Conservation (phyloP, 2,888 invertebrate genomes). For the Lacanobia wlatinum region DNA sequence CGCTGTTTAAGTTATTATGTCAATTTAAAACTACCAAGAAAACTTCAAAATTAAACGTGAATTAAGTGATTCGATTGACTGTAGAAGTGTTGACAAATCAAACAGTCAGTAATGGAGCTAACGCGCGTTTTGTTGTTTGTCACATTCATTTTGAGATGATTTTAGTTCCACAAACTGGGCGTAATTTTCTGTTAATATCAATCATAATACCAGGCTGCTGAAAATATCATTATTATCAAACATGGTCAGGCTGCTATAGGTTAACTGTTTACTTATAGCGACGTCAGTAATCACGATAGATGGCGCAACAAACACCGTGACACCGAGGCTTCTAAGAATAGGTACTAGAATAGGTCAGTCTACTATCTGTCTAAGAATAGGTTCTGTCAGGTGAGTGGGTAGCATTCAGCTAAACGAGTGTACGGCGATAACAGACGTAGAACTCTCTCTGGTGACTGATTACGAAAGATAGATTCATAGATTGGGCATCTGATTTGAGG, state of each 20-base stretch:
- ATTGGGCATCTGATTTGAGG: background rate
- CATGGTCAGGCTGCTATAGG: background rate
- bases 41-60: no score
- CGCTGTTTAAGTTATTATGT: no score
- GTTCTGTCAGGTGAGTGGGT: conserved; percentile 36
- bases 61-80: no score
- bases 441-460: conserved; percentile 5
- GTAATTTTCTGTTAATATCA: no score
- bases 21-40: no score
- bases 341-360: conserved; percentile 44
- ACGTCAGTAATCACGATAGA: background rate
- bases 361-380: conserved; percentile 47
- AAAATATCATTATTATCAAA: background rate
- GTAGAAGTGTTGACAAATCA: no score
- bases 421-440: conserved; percentile 4
- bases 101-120: no score
- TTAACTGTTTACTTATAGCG: background rate
- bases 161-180: background rate
- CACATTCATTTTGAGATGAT: background rate
- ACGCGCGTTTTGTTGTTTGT: background rate
- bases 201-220: no score
- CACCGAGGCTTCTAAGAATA: conserved; percentile 36
- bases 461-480: background rate
- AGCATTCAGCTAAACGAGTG: conserved; percentile 35
- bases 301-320: background rate